Evolutionary conservation across 2,113 vertebrate species (phyloP).

Genomic region (Platysteira castanea): DNA sequence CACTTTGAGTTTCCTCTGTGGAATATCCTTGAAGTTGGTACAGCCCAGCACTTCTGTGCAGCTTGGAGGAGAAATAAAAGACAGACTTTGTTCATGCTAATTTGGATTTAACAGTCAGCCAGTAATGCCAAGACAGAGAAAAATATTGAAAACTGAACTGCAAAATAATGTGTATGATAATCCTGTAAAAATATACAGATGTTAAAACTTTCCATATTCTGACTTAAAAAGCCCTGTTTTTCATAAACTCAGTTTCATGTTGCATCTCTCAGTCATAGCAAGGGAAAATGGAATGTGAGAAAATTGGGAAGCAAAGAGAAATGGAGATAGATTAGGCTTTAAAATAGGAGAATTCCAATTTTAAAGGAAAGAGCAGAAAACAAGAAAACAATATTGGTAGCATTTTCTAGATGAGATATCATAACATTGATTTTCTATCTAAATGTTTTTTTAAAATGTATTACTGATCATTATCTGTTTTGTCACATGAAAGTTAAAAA

Average conservation of each 20-base stretch:
- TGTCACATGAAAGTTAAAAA: neutral
- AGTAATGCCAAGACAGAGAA: neutral
- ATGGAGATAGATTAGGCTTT: neutral
- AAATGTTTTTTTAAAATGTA: neutral
- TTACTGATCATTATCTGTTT: conserved; percentile 1
- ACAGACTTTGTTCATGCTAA: neutral
- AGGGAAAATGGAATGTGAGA: neutral
- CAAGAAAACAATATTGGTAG: neutral
- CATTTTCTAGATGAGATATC: neutral
- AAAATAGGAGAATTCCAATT: neutral
- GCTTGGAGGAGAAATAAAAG: neutral
- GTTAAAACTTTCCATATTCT: too few species aligned
- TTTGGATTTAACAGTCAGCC: neutral
- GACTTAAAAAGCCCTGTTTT: too few species aligned
- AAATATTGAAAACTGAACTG: too few species aligned
- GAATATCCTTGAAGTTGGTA: neutral
- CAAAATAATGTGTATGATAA: too few species aligned
- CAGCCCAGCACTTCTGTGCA: neutral
- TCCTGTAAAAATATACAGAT: too few species aligned
- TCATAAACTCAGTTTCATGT: neutral
- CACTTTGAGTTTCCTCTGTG: neutral
- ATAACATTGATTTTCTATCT: neutral
- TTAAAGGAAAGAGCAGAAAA: neutral
- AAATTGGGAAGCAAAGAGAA: neutral
- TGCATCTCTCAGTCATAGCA: neutral